These are phyloP conservation scores for Catharus bicknelli DNA, from an alignment of 2,113 vertebrate species.

Conservation along the genomic window DNA sequence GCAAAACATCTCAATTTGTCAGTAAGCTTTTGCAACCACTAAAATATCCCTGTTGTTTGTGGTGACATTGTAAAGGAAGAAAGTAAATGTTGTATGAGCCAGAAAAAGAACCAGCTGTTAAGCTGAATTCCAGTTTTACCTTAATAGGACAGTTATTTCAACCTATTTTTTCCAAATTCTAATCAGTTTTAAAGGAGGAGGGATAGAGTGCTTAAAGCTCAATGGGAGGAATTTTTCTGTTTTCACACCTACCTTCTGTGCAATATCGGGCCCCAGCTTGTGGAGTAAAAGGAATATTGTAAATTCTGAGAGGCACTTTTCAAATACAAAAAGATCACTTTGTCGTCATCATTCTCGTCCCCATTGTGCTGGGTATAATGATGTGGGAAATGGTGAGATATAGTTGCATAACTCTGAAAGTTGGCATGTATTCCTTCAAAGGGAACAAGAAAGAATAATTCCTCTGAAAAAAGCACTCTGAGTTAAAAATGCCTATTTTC, in stretches of 20 bases:
- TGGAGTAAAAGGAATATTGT: neutral
- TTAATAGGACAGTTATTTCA: neutral
- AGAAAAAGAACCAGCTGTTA: neutral
- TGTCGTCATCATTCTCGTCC: neutral
- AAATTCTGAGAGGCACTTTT: neutral
- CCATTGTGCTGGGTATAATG: neutral
- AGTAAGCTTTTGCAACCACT: neutral
- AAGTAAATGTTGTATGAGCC: neutral
- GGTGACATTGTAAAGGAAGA: constrained; percentile 1
- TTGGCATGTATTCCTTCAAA: neutral
- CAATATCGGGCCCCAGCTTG: neutral
- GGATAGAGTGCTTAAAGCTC: neutral
- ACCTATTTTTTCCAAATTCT: neutral
- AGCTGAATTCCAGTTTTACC: neutral
- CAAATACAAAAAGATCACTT: neutral
- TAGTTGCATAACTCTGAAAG: neutral
- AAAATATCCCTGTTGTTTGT: neutral
- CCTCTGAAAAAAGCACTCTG: neutral
- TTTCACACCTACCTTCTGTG: neutral
- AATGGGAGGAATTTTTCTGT: neutral
- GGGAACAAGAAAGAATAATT: neutral
- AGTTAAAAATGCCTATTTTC: neutral
- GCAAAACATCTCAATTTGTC: constrained; percentile 22
- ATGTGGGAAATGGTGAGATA: neutral
- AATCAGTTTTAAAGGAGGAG: neutral